Conservation (phyloP, 2,113 vertebrate species). For the Xyliphius kryptos region DNA sequence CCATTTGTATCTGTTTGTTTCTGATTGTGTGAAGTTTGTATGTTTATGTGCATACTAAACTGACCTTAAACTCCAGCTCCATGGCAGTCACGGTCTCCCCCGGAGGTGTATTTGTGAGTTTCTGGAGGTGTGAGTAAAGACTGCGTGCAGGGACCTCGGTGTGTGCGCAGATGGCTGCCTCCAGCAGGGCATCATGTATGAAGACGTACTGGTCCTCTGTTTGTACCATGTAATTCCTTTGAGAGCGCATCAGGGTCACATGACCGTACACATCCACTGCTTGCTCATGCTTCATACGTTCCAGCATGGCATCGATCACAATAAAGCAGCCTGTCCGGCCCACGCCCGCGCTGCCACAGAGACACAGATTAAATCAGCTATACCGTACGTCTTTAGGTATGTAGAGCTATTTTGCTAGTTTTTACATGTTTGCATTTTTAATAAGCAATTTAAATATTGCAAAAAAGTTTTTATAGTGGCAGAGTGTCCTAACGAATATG, state of each 20-base stretch:
- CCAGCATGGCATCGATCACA: slow-evolving; percentile 91
- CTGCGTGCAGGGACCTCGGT: slow-evolving; percentile 86
- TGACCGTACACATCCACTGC: slow-evolving; percentile 90
- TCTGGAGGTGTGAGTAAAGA: slow-evolving; percentile 91
- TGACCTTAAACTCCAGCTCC: slow-evolving; percentile 97
- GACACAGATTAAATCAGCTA: background rate
- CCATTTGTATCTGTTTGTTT: too few species aligned
- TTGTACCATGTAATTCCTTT: slow-evolving; percentile 98
- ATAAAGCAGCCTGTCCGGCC: slow-evolving; percentile 92
- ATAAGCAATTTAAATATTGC: too few species aligned
- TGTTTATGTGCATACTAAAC: too few species aligned
- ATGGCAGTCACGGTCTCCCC: slow-evolving; percentile 83
- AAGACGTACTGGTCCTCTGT: slow-evolving; percentile 97
- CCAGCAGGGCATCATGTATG: slow-evolving; percentile 89
- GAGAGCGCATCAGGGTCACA: slow-evolving; percentile 90
- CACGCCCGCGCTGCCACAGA: slow-evolving; percentile 76
- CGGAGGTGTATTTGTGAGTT: slow-evolving; percentile 75
- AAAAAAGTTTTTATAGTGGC: too few species aligned
- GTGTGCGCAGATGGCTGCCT: slow-evolving; percentile 80
- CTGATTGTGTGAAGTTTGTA: too few species aligned
- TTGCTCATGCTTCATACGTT: slow-evolving; percentile 90
- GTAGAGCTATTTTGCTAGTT: too few species aligned
- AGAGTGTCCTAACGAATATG: too few species aligned
- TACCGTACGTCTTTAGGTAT: too few species aligned
- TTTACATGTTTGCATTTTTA: too few species aligned